A percentile compares a stretch with the other conserved stretches of the same genome.
These are phyloP conservation scores for Drosophila macrothrix DNA, from an alignment of 2,888 invertebrate species.

Conservation along the genomic window DNA sequence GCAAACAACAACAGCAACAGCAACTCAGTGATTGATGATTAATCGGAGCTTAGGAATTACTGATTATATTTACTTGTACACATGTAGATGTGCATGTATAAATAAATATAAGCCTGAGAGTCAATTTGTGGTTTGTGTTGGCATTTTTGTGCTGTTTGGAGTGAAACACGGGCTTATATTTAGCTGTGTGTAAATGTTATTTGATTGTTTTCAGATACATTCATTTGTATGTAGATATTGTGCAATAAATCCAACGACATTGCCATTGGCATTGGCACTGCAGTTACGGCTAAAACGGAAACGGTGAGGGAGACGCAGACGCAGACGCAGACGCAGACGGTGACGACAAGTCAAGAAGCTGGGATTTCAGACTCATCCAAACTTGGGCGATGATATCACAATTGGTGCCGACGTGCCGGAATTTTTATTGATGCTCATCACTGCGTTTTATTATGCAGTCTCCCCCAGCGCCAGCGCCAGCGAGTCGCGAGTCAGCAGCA, in stretches of 20 bases:
- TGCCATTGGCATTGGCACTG: slow-evolving; percentile 54
- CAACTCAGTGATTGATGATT: slow-evolving; percentile 29
- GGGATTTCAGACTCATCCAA: slow-evolving; percentile 44
- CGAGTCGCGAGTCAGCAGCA: slow-evolving; percentile 23
- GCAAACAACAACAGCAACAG: background rate
- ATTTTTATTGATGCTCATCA: slow-evolving; percentile 74
- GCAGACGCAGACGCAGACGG: background rate
- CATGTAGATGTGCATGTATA: background rate
- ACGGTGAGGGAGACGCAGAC: background rate
- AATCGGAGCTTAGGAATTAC: slow-evolving; percentile 32
- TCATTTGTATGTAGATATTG: slow-evolving; percentile 25
- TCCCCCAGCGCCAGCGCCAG: slow-evolving; percentile 11
- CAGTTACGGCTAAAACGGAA: slow-evolving; percentile 18
- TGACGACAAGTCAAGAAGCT: background rate
- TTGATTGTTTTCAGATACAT: slow-evolving; percentile 27
- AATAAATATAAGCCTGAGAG: background rate
- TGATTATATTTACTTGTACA: slow-evolving; percentile 18
- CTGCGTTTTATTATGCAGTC: slow-evolving; percentile 34
- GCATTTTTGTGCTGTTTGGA: slow-evolving; percentile 26
- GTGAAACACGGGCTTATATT: slow-evolving; percentile 9
- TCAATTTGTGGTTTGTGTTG: background rate
- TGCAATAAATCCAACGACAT: slow-evolving; percentile 45
- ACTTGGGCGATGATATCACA: slow-evolving; percentile 72
- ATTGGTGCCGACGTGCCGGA: slow-evolving; percentile 61
- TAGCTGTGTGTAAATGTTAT: slow-evolving; percentile 11